Conservation (phyloP, 2,888 invertebrate genomes). For the Horisme vitalbata region DNA sequence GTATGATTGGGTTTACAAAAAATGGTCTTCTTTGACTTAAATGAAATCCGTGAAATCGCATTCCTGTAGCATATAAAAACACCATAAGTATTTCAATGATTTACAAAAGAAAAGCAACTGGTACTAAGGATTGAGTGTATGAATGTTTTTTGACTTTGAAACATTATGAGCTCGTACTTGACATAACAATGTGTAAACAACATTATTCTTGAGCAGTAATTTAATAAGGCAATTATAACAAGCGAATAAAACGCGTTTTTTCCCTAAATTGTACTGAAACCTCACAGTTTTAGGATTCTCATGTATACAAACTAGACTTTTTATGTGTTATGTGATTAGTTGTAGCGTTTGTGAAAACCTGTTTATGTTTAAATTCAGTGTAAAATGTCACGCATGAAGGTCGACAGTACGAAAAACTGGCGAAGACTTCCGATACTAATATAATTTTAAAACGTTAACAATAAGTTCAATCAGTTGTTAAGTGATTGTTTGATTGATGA, state of each 20-base stretch:
- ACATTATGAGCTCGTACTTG: neutral
- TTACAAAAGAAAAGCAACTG: neutral
- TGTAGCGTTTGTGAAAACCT: conserved; percentile 45
- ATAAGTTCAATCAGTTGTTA: neutral
- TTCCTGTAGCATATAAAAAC: too few species aligned
- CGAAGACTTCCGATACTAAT: conserved; percentile 48
- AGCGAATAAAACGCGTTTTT: neutral
- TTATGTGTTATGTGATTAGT: conserved; percentile 38
- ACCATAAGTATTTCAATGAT: too few species aligned
- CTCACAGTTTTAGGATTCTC: conserved; percentile 9
- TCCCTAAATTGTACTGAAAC: conserved; percentile 1
- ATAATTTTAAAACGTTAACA: neutral
- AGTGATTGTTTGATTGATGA: neutral
- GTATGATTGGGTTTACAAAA: too few species aligned
- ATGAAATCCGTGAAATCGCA: too few species aligned
- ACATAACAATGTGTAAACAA: conserved; percentile 5
- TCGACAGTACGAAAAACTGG: conserved; percentile 56
- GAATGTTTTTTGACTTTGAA: conserved; percentile 27
- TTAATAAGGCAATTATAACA: conserved; percentile 1
- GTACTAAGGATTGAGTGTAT: conserved; percentile 12
- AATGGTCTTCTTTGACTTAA: too few species aligned
- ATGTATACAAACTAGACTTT: conserved; percentile 26
- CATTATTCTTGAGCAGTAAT: neutral
- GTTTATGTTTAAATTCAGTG: conserved; percentile 56
- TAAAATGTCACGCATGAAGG: conserved; percentile 61